These are phyloP conservation scores for Apodemia mormo DNA, from an alignment of 2,888 invertebrate species.

Conservation along the genomic window DNA sequence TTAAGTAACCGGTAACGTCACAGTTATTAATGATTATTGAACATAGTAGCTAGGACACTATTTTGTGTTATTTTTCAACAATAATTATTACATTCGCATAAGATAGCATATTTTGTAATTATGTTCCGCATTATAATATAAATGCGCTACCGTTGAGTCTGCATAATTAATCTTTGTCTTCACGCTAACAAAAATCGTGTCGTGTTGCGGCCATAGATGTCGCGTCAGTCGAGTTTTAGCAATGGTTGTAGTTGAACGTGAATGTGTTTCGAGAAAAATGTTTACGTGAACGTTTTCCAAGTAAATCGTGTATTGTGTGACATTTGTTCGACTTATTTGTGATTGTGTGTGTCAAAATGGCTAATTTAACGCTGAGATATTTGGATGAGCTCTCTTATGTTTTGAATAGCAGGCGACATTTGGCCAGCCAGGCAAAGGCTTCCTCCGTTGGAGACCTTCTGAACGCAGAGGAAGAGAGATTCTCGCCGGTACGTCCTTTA, in stretches of 20 bases:
- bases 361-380: conserved; percentile 73
- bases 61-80: no score
- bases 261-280: conserved; percentile 39
- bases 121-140: conserved; percentile 15
- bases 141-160: conserved; percentile 26
- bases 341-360: conserved; percentile 53
- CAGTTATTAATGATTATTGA: background rate
- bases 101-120: background rate
- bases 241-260: conserved; percentile 48
- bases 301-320: conserved; percentile 24
- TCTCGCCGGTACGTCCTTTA: conserved; percentile 58
- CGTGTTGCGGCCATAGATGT: conserved; percentile 19
- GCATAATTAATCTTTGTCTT: conserved; percentile 44
- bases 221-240: conserved; percentile 51
- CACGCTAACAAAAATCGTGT: conserved; percentile 31
- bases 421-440: conserved; percentile 69
- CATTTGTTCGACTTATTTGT: conserved; percentile 32
- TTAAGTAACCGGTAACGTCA: background rate
- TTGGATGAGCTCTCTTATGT: conserved; percentile 78
- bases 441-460: conserved; percentile 77
- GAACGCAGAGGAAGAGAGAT: conserved; percentile 69
- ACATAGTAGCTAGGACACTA: background rate
- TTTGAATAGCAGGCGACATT: conserved; percentile 67
- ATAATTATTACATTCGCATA: background rate
- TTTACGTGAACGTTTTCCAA: conserved; percentile 53